Evolutionary conservation across 2,888 invertebrate genomes (phyloP), one percentile per base, ranked within the genome.

Genomic region (Oscheius sp.): DNA sequence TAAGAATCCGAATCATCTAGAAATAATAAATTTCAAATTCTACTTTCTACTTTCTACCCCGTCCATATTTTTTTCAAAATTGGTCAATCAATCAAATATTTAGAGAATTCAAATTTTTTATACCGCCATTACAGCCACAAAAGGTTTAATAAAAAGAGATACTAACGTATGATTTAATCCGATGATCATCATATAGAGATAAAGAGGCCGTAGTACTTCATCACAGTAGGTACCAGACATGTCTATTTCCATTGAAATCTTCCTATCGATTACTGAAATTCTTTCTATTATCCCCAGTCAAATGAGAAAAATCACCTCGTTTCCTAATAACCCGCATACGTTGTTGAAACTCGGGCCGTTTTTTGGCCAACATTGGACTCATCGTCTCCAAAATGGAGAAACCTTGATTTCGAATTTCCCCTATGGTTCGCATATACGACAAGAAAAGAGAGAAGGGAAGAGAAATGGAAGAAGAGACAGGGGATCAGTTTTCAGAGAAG

Each of bases 211-310:
- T n/a, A 77, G 61, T 6, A 77, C 72, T 56, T 77, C 71, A 69
- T 77, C 74, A 51, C 73, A 72, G 24, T 77, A 77, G 0, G 77
- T 77, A 26, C 73, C 70, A 22, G 71, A 72, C 73, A 77, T 74
- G 51, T 77, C 77, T 17, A 77, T 77, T 41, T 67, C 67, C 62
- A 62, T 62, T 12, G 67, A 67, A 22, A 67, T 44, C 32, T 67
- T 67, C 12, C 67, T 36, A 32, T 67, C 67, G 30, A 67, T 67
- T 14, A 67, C 67, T 67, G 24, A 45, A 67, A 59, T 6, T 32
- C n/a, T n/a, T n/a, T n/a, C n/a, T n/a, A 9, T 12, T 36, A 12
- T 36, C 14, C 14, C 9, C 38, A 36, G 14, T n/a, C 9, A n/a
- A n/a, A n/a, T n/a, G n/a, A n/a, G n/a, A n/a, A 33, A 41, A 28